Conservation (phyloP, 2,888 invertebrate genomes). For the Invenusta paracnida region DNA sequence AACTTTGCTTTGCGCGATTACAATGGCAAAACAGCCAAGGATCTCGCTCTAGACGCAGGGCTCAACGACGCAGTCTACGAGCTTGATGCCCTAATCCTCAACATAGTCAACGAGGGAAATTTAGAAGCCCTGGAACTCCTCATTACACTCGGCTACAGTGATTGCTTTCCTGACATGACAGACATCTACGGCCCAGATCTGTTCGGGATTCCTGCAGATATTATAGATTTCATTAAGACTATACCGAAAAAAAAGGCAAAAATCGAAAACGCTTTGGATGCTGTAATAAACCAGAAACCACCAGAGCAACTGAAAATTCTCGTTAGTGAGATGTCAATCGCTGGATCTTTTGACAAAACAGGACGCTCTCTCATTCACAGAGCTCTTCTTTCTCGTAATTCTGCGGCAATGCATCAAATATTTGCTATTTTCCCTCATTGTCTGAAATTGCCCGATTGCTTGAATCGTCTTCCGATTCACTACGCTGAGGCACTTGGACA, state of each 20-base stretch:
- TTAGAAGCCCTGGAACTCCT: neutral
- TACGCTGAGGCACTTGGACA: neutral
- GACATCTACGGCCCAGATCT: neutral
- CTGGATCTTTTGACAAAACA: neutral
- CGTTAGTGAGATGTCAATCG: neutral
- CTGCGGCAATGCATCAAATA: neutral
- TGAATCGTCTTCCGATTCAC: neutral
- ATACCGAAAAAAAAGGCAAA: neutral
- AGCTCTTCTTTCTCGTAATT: neutral
- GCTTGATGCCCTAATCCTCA: neutral
- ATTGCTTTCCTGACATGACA: neutral
- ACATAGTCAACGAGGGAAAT: neutral
- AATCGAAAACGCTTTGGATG: neutral
- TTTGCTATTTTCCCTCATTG: neutral
- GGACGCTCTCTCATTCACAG: neutral
- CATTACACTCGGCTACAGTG: neutral
- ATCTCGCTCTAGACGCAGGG: neutral
- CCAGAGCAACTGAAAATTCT: neutral
- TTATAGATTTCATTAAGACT: neutral
- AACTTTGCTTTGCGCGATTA: constrained; percentile 3
- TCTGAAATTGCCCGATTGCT: neutral
- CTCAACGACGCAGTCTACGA: neutral
- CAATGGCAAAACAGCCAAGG: neutral
- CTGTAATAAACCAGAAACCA: neutral
- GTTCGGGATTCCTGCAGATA: neutral